These are phyloP conservation scores for Caenorhabditis drosophilae DNA, from an alignment of 2,888 invertebrate species.

Conservation along the genomic window DNA sequence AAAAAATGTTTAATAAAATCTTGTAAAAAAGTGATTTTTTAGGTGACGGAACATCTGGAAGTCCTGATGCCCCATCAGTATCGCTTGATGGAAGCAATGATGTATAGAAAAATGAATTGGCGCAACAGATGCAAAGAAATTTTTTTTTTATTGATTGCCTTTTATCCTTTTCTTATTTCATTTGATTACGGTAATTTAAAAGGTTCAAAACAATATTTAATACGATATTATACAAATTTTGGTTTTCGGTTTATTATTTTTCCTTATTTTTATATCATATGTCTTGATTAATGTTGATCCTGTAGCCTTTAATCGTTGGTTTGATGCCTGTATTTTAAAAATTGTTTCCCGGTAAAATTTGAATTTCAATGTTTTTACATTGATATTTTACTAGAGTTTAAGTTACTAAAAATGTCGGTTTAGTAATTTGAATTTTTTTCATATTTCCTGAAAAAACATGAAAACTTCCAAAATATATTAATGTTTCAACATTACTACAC, in stretches of 20 bases:
- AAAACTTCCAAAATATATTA: too few relatives aligned
- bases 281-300: too few relatives aligned
- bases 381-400: background rate
- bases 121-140: constrained; percentile 20
- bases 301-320: too few relatives aligned
- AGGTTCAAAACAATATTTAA: background rate
- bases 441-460: too few relatives aligned
- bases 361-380: background rate
- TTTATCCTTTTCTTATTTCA: constrained; percentile 10
- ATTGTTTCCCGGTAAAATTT: background rate
- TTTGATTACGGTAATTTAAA: constrained; percentile 17
- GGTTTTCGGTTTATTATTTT: too few relatives aligned
- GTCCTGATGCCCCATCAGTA: constrained; percentile 25
- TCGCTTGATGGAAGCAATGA: constrained; percentile 4
- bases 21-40: background rate
- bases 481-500: constrained; percentile 3
- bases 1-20: background rate
- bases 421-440: background rate
- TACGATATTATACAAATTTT: too few relatives aligned
- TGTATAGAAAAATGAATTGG: constrained; percentile 2
- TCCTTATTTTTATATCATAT: too few relatives aligned
- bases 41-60: constrained; percentile 36
- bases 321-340: background rate
- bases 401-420: background rate
- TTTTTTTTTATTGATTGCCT: background rate